Conservation (phyloP, 2,888 invertebrate genomes). For the Phortica magna region DNA sequence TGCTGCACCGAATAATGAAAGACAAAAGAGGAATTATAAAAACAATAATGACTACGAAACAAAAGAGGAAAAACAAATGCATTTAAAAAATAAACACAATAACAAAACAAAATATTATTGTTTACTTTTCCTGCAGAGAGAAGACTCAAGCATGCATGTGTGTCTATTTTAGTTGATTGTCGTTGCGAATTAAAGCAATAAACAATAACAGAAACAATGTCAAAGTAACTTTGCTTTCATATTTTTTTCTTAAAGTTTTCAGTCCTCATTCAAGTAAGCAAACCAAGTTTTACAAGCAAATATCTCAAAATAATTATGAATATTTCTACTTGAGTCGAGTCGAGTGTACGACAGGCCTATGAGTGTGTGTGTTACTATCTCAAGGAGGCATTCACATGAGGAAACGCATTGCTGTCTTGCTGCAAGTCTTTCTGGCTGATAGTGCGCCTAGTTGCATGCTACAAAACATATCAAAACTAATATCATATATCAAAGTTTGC, state of each 20-base stretch:
- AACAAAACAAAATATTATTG: not conserved
- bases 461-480: slow-evolving; percentile 26
- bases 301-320: slow-evolving; percentile 25
- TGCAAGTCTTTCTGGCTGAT: not conserved
- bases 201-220: slow-evolving; percentile 49
- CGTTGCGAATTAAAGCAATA: slow-evolving; percentile 20
- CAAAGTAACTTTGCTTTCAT: slow-evolving; percentile 42
- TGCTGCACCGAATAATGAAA: too few species aligned
- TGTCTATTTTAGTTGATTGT: not conserved
- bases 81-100: slow-evolving; percentile 22
- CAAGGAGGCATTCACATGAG: not conserved
- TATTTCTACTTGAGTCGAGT: not conserved
- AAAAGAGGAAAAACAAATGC: slow-evolving; percentile 13
- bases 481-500: slow-evolving; percentile 13
- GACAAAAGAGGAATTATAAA: slow-evolving; percentile 13
- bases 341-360: not conserved
- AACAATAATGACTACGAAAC: slow-evolving; percentile 34
- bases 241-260: not conserved
- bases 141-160: not conserved
- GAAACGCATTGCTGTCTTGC: not conserved
- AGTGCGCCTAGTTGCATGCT: not conserved
- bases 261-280: not conserved
- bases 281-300: slow-evolving; percentile 4
- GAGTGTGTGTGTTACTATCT: not conserved
- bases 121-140: not conserved